phyloP scores from a whole-genome alignment of 2,888 invertebrate genomes.

The Rhagium mordax region DNA sequence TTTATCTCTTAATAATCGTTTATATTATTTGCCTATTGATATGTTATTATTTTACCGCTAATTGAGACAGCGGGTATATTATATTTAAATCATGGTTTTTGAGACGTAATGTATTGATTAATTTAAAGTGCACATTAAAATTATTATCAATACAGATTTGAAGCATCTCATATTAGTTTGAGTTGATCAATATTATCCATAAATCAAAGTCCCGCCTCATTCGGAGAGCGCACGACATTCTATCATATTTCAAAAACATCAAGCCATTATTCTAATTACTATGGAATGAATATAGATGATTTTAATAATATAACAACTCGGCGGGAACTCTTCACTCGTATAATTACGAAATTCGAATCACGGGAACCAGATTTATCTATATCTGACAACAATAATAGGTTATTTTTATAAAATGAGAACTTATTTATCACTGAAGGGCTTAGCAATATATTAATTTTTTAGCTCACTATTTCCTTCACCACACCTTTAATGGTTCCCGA shows the following conservation, averaged over 20 bases:
- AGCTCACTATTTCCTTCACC: background rate
- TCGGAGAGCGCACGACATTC: conserved; percentile 66
- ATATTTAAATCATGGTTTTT: no score
- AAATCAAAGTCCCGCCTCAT: conserved; percentile 68
- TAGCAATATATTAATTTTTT: background rate
- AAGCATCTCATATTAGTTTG: conserved; percentile 51
- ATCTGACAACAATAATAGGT: conserved; percentile 34
- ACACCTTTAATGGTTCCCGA: background rate
- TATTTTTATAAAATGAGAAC: conserved; percentile 26
- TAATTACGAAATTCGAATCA: conserved; percentile 52
- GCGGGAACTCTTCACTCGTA: conserved; percentile 52
- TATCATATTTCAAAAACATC: conserved; percentile 69
- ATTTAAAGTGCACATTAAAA: conserved; percentile 1
- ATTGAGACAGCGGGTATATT: no score
- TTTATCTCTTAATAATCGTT: no score
- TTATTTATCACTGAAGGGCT: conserved; percentile 12
- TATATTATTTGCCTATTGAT: no score
- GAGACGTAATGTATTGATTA: background rate
- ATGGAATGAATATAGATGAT: conserved; percentile 66
- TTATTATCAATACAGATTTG: conserved; percentile 32
- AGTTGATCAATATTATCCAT: conserved; percentile 61
- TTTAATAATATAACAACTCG: conserved; percentile 62
- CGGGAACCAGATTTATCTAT: conserved; percentile 40
- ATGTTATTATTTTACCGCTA: no score
- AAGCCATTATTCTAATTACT: conserved; percentile 68